Conservation (phyloP, 2,113 vertebrate species). For the Otocyon megalotis region DNA sequence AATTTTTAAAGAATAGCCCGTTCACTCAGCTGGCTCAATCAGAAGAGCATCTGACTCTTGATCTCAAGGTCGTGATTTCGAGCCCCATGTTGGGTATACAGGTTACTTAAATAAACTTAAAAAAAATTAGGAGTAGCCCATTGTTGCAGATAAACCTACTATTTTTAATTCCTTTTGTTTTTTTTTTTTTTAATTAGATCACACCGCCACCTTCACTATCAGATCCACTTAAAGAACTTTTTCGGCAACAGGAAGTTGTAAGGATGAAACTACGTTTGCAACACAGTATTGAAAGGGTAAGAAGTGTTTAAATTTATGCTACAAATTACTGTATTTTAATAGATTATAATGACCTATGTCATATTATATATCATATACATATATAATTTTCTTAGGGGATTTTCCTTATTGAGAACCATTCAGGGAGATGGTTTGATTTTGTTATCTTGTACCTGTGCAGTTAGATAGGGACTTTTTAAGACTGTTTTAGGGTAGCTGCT, state of each 20-base stretch:
- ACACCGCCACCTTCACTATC: constrained; percentile 97
- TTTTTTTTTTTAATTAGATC: constrained; percentile 89
- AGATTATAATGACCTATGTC: neutral
- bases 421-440: constrained; percentile 45
- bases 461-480: constrained; percentile 3
- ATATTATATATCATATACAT: neutral
- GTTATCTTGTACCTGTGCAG: neutral
- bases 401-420: constrained; percentile 32
- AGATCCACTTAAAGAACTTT: constrained; percentile 97
- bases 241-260: constrained; percentile 97
- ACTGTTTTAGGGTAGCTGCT: constrained; percentile 19
- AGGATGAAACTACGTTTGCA: constrained; percentile 99
- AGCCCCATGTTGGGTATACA: neutral
- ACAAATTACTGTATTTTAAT: neutral
- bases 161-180: constrained; percentile 33
- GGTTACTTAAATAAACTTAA: neutral
- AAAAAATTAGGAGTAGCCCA: neutral
- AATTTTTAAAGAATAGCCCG: constrained; percentile 3
- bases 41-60: neutral
- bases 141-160: constrained; percentile 32
- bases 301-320: neutral
- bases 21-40: neutral
- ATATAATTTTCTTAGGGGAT: constrained; percentile 1
- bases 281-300: constrained; percentile 98
- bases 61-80: neutral